Conservation (phyloP, 2,888 invertebrate genomes). For the Argynnis bischoffii region DNA sequence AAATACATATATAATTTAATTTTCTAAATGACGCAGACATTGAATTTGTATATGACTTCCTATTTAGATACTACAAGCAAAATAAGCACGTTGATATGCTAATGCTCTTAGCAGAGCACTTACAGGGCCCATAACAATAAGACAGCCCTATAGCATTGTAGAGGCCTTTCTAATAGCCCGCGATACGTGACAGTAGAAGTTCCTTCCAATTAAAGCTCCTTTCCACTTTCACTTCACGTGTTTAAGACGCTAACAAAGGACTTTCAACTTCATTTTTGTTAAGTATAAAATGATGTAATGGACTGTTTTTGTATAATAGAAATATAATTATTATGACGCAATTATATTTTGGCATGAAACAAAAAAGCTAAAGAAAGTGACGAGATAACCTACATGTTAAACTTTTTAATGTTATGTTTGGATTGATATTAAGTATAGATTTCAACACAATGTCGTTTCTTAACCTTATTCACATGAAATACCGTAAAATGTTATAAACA, state of each 20-base stretch:
- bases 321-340: neutral
- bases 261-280: constrained; percentile 18
- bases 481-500: neutral
- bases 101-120: constrained; percentile 24
- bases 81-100: constrained; percentile 23
- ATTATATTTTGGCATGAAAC: neutral
- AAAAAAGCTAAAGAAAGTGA: no score
- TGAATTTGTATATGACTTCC: constrained; percentile 12
- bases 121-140: constrained; percentile 26
- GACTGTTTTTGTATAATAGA: no score
- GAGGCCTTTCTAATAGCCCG: constrained; percentile 42
- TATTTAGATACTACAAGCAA: constrained; percentile 18
- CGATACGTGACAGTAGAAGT: constrained; percentile 64
- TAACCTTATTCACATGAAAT: constrained; percentile 7
- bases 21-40: neutral
- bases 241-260: constrained; percentile 44
- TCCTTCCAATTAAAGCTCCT: constrained; percentile 51
- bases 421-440: no score
- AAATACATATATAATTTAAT: neutral
- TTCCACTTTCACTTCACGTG: constrained; percentile 50
- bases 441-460: no score
- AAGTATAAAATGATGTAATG: neutral
- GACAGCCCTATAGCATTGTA: constrained; percentile 27
- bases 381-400: neutral
- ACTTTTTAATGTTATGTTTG: neutral